Evolutionary conservation across 1,140 invertebrate genomes (phyloP).

Genomic region (Drosophila kohkoa): DNA sequence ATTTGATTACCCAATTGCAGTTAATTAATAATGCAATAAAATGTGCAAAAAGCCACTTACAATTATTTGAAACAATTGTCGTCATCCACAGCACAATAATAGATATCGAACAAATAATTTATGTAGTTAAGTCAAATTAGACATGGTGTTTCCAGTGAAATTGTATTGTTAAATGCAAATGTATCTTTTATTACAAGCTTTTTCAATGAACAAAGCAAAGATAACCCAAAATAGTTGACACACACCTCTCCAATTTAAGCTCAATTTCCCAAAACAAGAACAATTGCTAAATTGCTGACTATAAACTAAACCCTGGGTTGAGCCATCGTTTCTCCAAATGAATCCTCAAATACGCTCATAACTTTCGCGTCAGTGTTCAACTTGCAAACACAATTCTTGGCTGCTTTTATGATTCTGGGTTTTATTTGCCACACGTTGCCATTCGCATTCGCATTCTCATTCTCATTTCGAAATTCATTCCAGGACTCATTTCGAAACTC

Average conservation of each 20-base stretch:
- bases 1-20: conserved; percentile 74
- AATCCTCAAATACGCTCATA: conserved; percentile 53
- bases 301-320: conserved; percentile 22
- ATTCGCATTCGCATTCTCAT: conserved; percentile 31
- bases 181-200: background rate
- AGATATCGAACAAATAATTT: conserved; percentile 5
- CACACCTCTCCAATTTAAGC: conserved; percentile 25
- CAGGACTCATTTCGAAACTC: conserved; percentile 10
- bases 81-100: background rate
- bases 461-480: conserved; percentile 8
- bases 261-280: conserved; percentile 16
- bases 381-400: conserved; percentile 51
- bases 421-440: conserved; percentile 61
- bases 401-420: conserved; percentile 53
- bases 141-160: background rate
- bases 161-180: background rate
- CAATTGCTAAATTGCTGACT: conserved; percentile 24
- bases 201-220: conserved; percentile 11
- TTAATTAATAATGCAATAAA: conserved; percentile 83
- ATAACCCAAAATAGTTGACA: background rate
- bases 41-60: conserved; percentile 64
- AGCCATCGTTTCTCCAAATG: conserved; percentile 40
- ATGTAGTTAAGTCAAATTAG: conserved; percentile 6
- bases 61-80: conserved; percentile 71
- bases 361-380: conserved; percentile 51